Percentiles rank a stretch among this genome's conserved stretches.
These are phyloP conservation scores for Drosophila subsilvestris DNA, from an alignment of 2,888 invertebrate species.

Conservation along the genomic window DNA sequence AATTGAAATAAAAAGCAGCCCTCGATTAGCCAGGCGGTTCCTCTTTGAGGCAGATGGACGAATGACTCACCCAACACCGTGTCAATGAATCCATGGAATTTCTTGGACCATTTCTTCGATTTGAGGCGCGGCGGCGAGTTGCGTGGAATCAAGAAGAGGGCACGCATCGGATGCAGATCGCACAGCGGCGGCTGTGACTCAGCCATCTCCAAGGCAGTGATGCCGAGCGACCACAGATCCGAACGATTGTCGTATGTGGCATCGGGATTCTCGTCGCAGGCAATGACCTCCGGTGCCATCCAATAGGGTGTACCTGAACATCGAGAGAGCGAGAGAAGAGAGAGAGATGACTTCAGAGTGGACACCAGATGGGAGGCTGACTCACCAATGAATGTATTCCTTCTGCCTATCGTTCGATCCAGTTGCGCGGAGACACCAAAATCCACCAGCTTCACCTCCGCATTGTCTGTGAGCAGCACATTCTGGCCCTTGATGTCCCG, in stretches of 20 bases:
- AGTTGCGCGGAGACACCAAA: conserved; percentile 99
- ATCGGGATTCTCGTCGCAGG: conserved; percentile 99
- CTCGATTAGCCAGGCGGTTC: conserved; percentile 5
- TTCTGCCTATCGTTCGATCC: conserved; percentile 98
- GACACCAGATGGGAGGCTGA: conserved; percentile 2
- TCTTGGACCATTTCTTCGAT: conserved; percentile 99
- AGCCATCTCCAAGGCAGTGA: conserved; percentile 99
- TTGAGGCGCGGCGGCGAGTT: conserved; percentile 99
- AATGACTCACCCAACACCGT: conserved; percentile 89
- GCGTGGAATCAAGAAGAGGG: conserved; percentile 98
- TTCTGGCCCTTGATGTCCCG: conserved; percentile 99
- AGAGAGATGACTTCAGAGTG: conserved; percentile 2
- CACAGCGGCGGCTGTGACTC: conserved; percentile 99
- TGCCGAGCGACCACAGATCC: conserved; percentile 96
- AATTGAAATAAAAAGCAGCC: conserved; percentile 27
- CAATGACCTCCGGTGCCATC: conserved; percentile 99
- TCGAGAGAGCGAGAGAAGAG: neutral
- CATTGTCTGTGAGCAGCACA: conserved; percentile 99
- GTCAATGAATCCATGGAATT: conserved; percentile 99
- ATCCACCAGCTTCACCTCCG: conserved; percentile 99
- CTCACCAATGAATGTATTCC: conserved; percentile 96
- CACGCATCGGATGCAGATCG: conserved; percentile 99
- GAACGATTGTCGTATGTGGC: conserved; percentile 99
- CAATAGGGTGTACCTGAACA: conserved; percentile 94
- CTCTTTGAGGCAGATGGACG: neutral